Evolutionary conservation across 2,797 vertebrate genomes (phyloP).

Genomic region (Peromyscus eremicus): DNA sequence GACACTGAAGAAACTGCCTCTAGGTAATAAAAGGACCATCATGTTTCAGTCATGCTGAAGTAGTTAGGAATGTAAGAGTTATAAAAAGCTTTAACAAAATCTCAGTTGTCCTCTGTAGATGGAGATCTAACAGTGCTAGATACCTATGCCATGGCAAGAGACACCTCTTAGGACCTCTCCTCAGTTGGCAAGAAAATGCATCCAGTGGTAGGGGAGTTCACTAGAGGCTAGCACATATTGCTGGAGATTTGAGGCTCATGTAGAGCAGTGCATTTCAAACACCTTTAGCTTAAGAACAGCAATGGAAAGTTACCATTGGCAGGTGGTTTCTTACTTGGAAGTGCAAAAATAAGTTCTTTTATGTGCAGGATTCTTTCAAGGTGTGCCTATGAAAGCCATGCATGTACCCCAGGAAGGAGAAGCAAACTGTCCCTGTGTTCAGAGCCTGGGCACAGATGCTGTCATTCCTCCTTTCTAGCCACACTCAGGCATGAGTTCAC

Average conservation of each 20-base stretch:
- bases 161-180: background rate
- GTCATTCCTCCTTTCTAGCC: background rate
- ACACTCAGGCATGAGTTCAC: background rate
- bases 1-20: background rate
- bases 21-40: background rate
- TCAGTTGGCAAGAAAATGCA: background rate
- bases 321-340: background rate
- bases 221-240: background rate
- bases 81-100: background rate
- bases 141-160: background rate
- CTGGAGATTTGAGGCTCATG: background rate
- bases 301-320: background rate
- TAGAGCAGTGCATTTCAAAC: too few species aligned
- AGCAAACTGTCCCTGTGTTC: background rate
- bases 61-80: background rate
- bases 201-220: background rate
- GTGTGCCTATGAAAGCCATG: background rate
- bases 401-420: background rate
- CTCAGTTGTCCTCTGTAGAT: background rate
- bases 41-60: background rate
- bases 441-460: background rate
- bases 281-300: background rate
- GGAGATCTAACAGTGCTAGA: background rate
- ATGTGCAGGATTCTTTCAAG: background rate
- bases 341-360: constrained; percentile 19